Base-by-base conservation (phyloP, 2,797 vertebrate genomes). In the Sebastes diploproa region DNA sequence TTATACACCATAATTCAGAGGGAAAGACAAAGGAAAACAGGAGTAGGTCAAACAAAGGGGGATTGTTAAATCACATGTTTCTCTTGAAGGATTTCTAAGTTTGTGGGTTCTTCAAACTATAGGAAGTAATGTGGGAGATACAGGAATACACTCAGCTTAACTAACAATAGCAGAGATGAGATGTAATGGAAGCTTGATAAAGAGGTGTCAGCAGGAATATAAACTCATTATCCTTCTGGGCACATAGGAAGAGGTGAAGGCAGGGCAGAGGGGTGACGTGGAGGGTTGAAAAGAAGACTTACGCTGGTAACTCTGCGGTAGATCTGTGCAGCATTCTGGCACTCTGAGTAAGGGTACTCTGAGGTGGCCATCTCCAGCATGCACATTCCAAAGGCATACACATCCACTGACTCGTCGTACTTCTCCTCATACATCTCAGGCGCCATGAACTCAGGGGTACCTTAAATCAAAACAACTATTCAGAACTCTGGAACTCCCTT, bases 341-440 rank as follows among this genome's bases (percentile, higher is more conserved):
- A 99, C 96, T 99, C 98, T 88, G 98, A 99, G 96, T 99, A 99
- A 85, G 98, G 98, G 94, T 99, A 99, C 92, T 99, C 98, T 90
- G 98, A 99, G 62, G 98, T 99, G 95, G 98, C 98, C 98, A 99
- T 99, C 97, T 99, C 98, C 96, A 99, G 96, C 98, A 99, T 99
- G 96, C 98, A 99, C 98, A 99, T 99, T 94, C 98, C 98, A 98
- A 99, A 99, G 96, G 98, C 98, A 97, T 99, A 99, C 75, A 99
- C 98, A 95, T 99, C 98, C 97, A 99, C 98, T 92, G 98, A 99
- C 94, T 99, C 98, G 97, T 99, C 98, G 93, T 99, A 99, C 96
- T 99, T 99, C 97, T 99, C 98, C 93, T 99, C 98, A 97, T 99
- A 99, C 98, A 99, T 99, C 97, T 99, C 98, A 92, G 98, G 98